Percentiles rank a stretch among this genome's conserved stretches.
These are phyloP conservation scores for Masticophis lateralis DNA, from an alignment of 2,797 vertebrate species.

Conservation along the genomic window DNA sequence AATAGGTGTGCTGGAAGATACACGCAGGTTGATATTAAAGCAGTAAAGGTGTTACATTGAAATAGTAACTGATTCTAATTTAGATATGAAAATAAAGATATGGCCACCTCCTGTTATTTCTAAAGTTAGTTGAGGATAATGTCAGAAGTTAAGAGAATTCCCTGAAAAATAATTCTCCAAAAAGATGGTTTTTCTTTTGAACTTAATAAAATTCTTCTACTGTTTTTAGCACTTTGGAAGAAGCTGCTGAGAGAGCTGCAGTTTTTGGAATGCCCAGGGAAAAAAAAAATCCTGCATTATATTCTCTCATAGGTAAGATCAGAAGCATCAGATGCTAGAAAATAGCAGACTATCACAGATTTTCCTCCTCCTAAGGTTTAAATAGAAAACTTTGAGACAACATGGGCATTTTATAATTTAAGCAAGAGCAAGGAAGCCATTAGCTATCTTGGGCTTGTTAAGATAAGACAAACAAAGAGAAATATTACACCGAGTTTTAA, in stretches of 20 bases:
- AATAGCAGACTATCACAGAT: not conserved
- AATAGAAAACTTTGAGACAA: not conserved
- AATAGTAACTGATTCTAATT: not conserved
- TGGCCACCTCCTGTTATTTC: not conserved
- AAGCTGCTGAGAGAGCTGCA: not conserved
- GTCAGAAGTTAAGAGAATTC: not conserved
- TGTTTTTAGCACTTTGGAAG: not conserved
- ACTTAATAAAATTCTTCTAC: not conserved
- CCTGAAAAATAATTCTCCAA: not conserved
- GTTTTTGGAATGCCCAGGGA: not conserved
- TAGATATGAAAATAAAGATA: not conserved
- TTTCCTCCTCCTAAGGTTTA: not conserved
- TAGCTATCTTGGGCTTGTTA: not conserved
- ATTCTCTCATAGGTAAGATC: not conserved
- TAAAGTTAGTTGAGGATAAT: not conserved
- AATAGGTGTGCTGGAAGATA: not conserved
- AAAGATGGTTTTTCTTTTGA: not conserved
- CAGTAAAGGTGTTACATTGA: not conserved
- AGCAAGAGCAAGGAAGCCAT: not conserved
- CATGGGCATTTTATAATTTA: not conserved
- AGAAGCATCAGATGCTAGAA: not conserved
- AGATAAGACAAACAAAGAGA: not conserved
- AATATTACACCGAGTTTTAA: not conserved
- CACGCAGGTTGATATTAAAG: not conserved
- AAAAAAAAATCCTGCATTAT: not conserved